phyloP scores from a whole-genome alignment of 2,797 vertebrate genomes.

The Catharus ustulatus region DNA sequence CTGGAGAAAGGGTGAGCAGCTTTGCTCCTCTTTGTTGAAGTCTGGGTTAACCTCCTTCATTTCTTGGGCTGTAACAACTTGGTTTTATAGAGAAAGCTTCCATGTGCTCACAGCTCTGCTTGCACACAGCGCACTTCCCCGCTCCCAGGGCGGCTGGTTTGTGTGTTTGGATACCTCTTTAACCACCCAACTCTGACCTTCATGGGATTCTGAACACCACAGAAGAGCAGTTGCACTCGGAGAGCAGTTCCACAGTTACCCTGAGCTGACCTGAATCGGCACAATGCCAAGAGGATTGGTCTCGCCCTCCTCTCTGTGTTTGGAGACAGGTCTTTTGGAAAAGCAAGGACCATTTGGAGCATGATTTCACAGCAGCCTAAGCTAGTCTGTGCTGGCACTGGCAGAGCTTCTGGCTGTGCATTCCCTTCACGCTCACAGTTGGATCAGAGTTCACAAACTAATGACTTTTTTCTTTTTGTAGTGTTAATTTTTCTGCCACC shows the following conservation, averaged over 20 bases:
- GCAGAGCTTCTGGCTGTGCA: background rate
- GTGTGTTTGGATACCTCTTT: background rate
- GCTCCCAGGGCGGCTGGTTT: background rate
- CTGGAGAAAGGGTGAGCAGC: slow-evolving; percentile 36
- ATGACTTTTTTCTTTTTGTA: background rate
- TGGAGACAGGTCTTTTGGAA: background rate
- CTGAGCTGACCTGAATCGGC: background rate
- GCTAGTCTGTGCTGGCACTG: background rate
- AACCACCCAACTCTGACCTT: background rate
- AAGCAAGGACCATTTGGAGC: background rate
- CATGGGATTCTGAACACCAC: background rate
- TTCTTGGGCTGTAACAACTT: background rate
- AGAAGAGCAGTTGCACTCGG: background rate
- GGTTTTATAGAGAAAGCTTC: background rate
- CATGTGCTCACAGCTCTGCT: background rate
- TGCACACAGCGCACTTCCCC: background rate
- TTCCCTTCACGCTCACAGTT: background rate
- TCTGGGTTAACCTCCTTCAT: slow-evolving; percentile 1
- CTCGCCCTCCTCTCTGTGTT: background rate
- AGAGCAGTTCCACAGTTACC: background rate
- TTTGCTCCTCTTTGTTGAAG: slow-evolving; percentile 36
- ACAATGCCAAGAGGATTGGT: background rate
- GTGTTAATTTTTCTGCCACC: background rate
- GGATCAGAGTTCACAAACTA: background rate
- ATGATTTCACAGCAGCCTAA: background rate